Evolutionary conservation across 2,888 invertebrate genomes (phyloP), one percentile per base, ranked within the genome.

Genomic region (Syritta pipiens): DNA sequence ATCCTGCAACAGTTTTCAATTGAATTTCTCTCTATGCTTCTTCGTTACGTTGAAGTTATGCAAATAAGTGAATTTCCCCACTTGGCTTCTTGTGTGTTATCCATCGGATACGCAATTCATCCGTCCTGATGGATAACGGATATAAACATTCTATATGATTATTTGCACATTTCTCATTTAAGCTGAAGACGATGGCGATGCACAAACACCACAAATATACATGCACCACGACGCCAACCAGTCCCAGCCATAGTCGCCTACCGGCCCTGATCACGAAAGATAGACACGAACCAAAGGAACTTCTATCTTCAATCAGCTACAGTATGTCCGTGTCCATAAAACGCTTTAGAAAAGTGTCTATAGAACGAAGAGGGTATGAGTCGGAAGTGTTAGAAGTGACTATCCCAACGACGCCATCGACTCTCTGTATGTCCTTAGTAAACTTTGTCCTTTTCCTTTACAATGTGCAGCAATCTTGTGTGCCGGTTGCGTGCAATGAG

Each of bases 121-220:
- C 17, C 24, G 30, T 37, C 19, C 32, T 32, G 10, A 51, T 44
- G 62, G 42, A 65, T 59, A 49, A 32, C 62, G 26, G 63, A 53
- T 65, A 53, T 53, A 59, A 77, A 46, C 48, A 72, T 65, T 77
- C 65, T 32, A 65, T 57, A 72, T 35, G 72, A 72, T 65, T 72
- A 77, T 77, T 72, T 77, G 46, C 59, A 65, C 71, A 72, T 77
- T 59, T 76, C 44, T 71, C 63, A 46, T 35, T 30, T 32, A 12
- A 14, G 30, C 14, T n/a, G n/a, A 17, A 48, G 51, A 46, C 57
- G 57, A 24, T 55, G 51, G 32, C 14, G 22, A 55, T 17, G 44
- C 59, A 37, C 35, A 74, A 40, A 46, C 51, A 49, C 10, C 22
- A 28, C 28, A n/a, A 9, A 28, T n/a, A 7, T 4, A 28, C 7